Base-by-base conservation (phyloP, 2,888 invertebrate genomes). In the Glaucopsyche alexis region DNA sequence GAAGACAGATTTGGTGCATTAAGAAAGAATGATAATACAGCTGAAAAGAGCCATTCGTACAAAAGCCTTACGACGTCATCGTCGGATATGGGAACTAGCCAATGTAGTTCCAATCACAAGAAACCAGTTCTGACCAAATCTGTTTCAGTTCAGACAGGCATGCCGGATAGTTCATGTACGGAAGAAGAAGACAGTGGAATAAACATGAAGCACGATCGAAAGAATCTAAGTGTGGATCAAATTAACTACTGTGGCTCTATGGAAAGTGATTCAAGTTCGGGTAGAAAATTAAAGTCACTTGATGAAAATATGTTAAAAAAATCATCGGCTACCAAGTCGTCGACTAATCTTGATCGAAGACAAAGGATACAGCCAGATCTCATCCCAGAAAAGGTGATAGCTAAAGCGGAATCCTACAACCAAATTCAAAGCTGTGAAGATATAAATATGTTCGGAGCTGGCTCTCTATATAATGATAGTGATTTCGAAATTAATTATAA, bases 1-100 rank as follows among this genome's bases (percentile, higher is more conserved):
- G 95, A 95, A 83, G 95, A 95, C 78, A 93, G 94, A 79, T 95
- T 95, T 76, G 95, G 95, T 2, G 93, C 84, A 67, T 77, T 86
- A 8, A 85, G 90, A 72, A 93, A 91, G 76, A 89, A 86, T 74
- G 93, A 93, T 74, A 88, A 90, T 1, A 91, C 91, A 1, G 87
- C 92, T 8, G 93, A 93, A 77, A 93, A 93, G 72, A 92, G 92
- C 79, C 90, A 93, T 80, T 93, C 93, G 2, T 93, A 93, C 76
- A 93, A 93, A 78, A 93, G 93, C 76, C 84, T 93, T 2, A 93
- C 93, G 0, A 93, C 93, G 13, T 93, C 93, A n/a, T 93, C 93
- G 0, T 93, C 93, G 8, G 93, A 93, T 75, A 93, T 93, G 91
- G 93, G 93, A 29, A 91, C 92, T 0, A 92, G 93, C 77, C 91